Evolutionary conservation across 2,888 invertebrate genomes (phyloP).

Genomic region (Glaucopsyche alexis): DNA sequence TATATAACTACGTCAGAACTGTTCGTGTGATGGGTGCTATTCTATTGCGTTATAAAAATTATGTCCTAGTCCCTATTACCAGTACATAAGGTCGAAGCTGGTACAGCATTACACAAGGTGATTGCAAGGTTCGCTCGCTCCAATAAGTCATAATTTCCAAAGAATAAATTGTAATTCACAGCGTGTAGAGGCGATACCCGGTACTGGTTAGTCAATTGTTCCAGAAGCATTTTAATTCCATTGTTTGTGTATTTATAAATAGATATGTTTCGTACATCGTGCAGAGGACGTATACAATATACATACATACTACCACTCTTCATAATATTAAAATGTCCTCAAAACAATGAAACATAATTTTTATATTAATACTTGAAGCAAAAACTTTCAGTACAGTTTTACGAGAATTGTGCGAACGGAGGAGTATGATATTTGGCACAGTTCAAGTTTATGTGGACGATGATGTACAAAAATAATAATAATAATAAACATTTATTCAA

Average conservation of each 20-base stretch:
- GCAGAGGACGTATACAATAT: neutral
- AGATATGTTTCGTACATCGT: neutral
- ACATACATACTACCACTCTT: neutral
- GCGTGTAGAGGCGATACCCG: neutral
- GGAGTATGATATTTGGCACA: no score
- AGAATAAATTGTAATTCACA: conserved; percentile 6
- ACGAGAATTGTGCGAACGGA: no score
- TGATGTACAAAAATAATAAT: no score
- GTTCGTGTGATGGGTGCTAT: no score
- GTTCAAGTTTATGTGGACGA: no score
- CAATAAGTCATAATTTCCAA: conserved; percentile 17
- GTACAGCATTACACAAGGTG: neutral
- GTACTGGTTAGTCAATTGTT: conserved; percentile 1
- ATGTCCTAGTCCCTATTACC: neutral
- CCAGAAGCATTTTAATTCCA: conserved; percentile 4
- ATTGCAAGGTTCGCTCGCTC: neutral
- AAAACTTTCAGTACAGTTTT: no score
- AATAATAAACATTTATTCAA: no score
- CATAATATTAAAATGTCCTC: neutral
- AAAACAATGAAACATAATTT: neutral
- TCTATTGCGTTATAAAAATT: conserved; percentile 9
- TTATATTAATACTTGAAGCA: no score
- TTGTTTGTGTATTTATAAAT: neutral
- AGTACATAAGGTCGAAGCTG: neutral
- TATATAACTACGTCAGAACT: no score